Conservation (phyloP, 37 sponge, comb jelly and placozoan genomes). For the Agelas oroides region DNA sequence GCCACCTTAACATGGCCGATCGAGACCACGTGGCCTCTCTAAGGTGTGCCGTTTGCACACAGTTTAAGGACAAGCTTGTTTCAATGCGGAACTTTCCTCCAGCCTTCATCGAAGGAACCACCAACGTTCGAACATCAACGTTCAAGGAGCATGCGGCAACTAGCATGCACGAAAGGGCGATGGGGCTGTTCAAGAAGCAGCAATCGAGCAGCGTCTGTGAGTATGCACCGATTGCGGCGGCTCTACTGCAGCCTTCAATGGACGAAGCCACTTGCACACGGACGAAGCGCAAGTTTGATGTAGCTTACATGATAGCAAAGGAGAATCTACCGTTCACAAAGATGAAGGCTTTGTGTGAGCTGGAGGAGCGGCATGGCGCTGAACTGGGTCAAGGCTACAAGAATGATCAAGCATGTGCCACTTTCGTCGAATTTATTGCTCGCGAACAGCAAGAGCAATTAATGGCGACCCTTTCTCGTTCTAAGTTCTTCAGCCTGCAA, state of each 20-base stretch:
- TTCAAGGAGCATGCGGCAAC: conserved; percentile 50
- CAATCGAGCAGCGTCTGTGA: conserved; percentile 13
- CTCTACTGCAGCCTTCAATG: too few species aligned
- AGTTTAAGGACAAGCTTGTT: conserved; percentile 30
- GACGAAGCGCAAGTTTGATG: too few species aligned
- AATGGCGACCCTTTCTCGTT: background rate
- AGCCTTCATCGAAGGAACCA: conserved; percentile 53
- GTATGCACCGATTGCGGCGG: conserved; percentile 24
- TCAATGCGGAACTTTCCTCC: conserved; percentile 42
- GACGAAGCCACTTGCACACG: too few species aligned
- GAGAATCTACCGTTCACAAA: too few species aligned
- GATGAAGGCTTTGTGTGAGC: too few species aligned
- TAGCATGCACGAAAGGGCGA: conserved; percentile 28
- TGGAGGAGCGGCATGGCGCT: too few species aligned
- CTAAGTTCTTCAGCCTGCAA: conserved; percentile 42
- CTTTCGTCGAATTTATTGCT: conserved; percentile 24
- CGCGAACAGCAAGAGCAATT: background rate
- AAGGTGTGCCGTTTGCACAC: conserved; percentile 49
- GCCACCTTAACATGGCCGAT: too few species aligned
- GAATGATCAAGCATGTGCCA: conserved; percentile 45
- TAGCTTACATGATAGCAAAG: too few species aligned
- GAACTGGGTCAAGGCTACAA: too few species aligned
- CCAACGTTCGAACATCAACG: conserved; percentile 19
- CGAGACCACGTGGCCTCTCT: conserved; percentile 38
- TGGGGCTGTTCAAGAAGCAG: conserved; percentile 32